Evolutionary conservation across 1,140 invertebrate species (phyloP), one percentile per base, ranked within the genome.

Genomic region (Anagrus nilaparvatae): DNA sequence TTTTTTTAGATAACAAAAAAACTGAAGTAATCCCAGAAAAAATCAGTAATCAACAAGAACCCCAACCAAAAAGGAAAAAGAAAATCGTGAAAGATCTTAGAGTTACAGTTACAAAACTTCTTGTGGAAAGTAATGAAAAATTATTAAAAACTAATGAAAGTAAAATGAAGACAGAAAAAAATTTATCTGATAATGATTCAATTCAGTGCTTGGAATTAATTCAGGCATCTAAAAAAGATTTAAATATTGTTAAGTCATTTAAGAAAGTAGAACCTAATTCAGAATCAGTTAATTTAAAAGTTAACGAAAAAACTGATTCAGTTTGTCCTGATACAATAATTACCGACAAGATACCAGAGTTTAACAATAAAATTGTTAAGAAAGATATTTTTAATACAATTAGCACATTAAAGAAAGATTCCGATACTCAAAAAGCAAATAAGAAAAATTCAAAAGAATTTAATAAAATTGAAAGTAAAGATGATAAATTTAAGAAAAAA

Each of bases 31-130:
- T 34, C 9, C 47, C 51, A 4, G 59, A 63, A 5, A 67, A 65
- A 39, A 30, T 51, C 20, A 35, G 46, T 12, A 59, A 39, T 39
- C 51, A 55, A 23, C 28, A 43, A 14, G 66, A 70, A 21, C 25
- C 44, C n/a, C 62, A 61, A 20, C 66, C 65, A 1, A 60, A 59
- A 4, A 61, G 72, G 17, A 74, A 73, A 43, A 67, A 69, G 43
- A 73, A 74, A 48, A 68, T 73, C 20, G 67, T 74, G 0, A 67
- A 67, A 42, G 71, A 75, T 50, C 53, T 75, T n/a, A 55, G 69
- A 0, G 70, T 74, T 0, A 72, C 69, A 3, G 67, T 73, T 1
- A 72, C 68, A 5, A 73, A 74, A 55, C 47, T 73, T 2, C 51
- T 61, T 0, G 56, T 59, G 1, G 71, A 74, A 5, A 50, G 43